Base-by-base conservation (phyloP, 2,113 vertebrate genomes). In the Egretta garzetta region DNA sequence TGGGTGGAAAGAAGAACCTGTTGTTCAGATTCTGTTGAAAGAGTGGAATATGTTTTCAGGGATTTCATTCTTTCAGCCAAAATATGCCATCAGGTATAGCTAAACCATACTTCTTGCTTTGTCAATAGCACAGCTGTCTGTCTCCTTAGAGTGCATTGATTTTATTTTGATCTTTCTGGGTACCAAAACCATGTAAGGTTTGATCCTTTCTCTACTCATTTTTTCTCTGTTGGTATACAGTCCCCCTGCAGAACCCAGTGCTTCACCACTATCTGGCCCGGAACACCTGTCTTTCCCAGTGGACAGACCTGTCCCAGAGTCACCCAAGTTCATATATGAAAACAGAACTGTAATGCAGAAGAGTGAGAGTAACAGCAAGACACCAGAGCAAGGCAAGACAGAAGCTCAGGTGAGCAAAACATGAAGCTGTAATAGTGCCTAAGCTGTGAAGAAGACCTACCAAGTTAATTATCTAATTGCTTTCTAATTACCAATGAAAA, bases 361-460 rank as follows among this genome's bases (percentile, higher is more conserved):
- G 30, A 90, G 16, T 11, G 24, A 83, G 18, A 94, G 60, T 23
- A 35, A 50, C 12, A 81, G 16, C 27, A 92, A 24, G 53, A 23
- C 14, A 17, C 14, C 15, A 53, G 49, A 53, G 14, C 96, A 88
- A 93, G 90, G 56, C 76, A 82, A 94, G 87, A 83, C 59, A 67
- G 58, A 74, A 66, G 60, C 43, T 60, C 93, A 96, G 97, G 97
- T 97, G 62, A 95, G 76, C 20, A 59, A 94, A 93, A 58, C 11
- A 50, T 1, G 3, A 82, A 88, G 35, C 43, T 63, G 5, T 74
- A 72, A 41, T 55, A 71, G 10, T 52, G 19, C 23, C 81, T 56
- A 89, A 85, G 33, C 56, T 73, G 24, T 74, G 56, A 79, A n/a
- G 60, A 71, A 15, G 19, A 60, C 4, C 23, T 66, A 62, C 12